Percentiles rank a stretch among this genome's conserved stretches.
phyloP scores from a whole-genome alignment of 92 coral and sea anemone species.

The Paramuricea clavata region DNA sequence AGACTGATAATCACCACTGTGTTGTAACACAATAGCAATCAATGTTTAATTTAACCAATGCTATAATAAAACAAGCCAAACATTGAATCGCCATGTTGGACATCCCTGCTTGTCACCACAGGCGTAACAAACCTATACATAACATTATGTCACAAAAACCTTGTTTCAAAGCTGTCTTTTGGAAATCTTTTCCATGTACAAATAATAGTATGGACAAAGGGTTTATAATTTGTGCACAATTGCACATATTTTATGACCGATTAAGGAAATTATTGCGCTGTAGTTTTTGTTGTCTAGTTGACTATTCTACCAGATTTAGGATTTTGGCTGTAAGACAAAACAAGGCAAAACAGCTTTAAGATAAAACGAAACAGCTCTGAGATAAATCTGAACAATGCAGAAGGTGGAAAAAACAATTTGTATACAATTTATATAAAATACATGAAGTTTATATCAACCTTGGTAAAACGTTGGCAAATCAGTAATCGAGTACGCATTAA shows the following conservation, averaged over 20 bases:
- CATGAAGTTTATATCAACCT: background rate
- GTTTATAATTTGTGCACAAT: background rate
- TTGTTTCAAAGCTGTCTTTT: background rate
- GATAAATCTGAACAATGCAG: background rate
- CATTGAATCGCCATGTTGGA: background rate
- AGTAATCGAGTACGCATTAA: background rate
- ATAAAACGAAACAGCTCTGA: background rate
- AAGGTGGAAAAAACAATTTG: background rate
- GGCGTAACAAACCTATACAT: background rate
- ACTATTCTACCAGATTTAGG: background rate
- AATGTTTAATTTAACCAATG: slow-evolving; percentile 3
- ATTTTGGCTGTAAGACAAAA: background rate
- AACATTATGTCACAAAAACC: background rate
- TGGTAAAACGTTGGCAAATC: background rate
- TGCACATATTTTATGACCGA: background rate
- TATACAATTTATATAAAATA: background rate
- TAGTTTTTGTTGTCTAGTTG: no score
- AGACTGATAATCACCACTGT: background rate
- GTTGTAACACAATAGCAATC: background rate
- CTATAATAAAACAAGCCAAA: background rate
- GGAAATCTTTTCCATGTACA: background rate
- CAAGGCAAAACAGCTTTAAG: background rate
- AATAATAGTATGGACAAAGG: background rate
- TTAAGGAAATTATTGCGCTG: background rate
- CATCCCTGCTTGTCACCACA: background rate